Base-by-base conservation (phyloP, 2,888 invertebrate genomes). In the Panopea generosa region DNA sequence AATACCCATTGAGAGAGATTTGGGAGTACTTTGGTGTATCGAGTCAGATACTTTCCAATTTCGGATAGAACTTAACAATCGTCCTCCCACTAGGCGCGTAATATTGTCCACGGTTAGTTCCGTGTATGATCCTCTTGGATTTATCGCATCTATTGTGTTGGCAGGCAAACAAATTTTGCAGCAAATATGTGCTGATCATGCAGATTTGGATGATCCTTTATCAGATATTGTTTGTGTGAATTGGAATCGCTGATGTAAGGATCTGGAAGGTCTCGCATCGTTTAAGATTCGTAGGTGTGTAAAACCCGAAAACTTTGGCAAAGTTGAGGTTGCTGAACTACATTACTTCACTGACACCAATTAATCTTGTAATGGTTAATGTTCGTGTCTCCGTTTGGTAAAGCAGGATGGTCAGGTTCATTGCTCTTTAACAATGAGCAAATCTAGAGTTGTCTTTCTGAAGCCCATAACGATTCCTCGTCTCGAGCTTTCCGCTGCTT, bases 291-390 rank as follows among this genome's bases (percentile, higher is more conserved):
- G 2, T 22, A 81, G 20, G 75, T 50, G 57, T 52, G 14, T 52
- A 2, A 38, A 50, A 18, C 57, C 67, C 3, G 2, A n/a, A 2
- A 40, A 47, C 4, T 59, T 56, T 50, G 38, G 52, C 3, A 24
- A 27, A 1, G 7, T 33, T 26, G 11, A 16, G 1, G 7, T 4
- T 2, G 20, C 22, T 11, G 72, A 75, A 33, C 20, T 75, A 16
- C 79, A 79, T 61, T 68, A 79, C 22, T 79, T 79, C 26, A 75
- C 79, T 1, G 71, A 75, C 61, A 72, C 72, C 20, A 74, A 65
- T 62, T 18, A 6, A 14, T 33, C 2, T 16, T 70, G 62, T 9
- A 67, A 69, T 66, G 75, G 73, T 14, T 72, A 76, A 29, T 79
- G 68, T 20, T 52, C 75, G 9, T 71, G 72, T 20, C 4, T 76